These are phyloP conservation scores for Syrmaticus mikado DNA, from an alignment of 2,113 vertebrate genomes.

Conservation along the genomic window DNA sequence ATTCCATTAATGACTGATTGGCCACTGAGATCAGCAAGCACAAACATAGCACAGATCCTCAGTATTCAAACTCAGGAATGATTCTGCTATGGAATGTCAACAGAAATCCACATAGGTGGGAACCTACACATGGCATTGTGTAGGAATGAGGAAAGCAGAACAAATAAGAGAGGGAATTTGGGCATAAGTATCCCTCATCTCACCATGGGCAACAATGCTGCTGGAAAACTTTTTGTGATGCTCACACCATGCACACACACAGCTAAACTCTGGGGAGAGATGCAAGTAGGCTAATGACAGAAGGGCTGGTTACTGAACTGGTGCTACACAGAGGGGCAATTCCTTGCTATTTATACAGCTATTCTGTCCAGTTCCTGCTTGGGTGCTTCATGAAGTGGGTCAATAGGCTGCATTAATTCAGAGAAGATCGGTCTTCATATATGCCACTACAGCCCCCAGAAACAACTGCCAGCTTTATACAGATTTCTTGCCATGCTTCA, in stretches of 20 bases:
- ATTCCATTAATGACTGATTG: rapidly evolving
- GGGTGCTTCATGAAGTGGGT: no score
- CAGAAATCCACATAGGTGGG: neutral
- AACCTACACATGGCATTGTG: rapidly evolving
- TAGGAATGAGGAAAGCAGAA: neutral
- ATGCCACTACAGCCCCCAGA: neutral
- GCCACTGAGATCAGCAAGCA: neutral
- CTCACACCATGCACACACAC: rapidly evolving
- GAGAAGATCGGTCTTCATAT: neutral
- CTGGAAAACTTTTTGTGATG: neutral
- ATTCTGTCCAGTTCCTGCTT: neutral
- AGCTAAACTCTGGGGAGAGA: neutral
- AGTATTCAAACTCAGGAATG: neutral
- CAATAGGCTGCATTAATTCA: neutral
- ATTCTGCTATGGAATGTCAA: neutral
- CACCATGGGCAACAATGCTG: rapidly evolving
- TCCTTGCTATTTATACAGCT: neutral
- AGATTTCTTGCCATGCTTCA: neutral
- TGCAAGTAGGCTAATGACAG: neutral
- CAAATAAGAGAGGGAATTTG: neutral
- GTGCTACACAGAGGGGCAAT: no score
- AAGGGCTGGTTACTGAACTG: neutral
- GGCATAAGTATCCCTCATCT: rapidly evolving
- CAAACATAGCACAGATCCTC: neutral
- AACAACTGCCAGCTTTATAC: neutral